These are phyloP conservation scores for Bombus affinis DNA, from an alignment of 1,140 invertebrate genomes.

Conservation along the genomic window DNA sequence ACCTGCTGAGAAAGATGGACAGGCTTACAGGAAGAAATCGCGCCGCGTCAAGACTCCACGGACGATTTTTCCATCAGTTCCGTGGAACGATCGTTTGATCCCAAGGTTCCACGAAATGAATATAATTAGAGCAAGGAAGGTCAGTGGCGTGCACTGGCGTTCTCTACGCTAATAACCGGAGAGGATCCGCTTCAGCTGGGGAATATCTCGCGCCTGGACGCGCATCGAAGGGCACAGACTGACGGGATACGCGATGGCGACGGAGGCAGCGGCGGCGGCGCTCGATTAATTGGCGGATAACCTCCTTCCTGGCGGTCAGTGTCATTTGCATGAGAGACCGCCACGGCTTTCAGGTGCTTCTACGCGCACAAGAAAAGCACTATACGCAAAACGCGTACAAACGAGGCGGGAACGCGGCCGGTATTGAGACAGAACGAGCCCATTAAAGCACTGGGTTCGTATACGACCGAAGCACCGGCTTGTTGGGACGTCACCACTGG, in stretches of 20 bases:
- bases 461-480: slow-evolving; percentile 54
- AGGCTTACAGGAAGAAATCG: neutral
- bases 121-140: slow-evolving; percentile 54
- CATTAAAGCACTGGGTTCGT: slow-evolving; percentile 67
- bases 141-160: neutral
- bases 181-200: slow-evolving; percentile 17
- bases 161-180: slow-evolving; percentile 50
- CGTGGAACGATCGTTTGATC: neutral
- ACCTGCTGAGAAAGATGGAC: neutral
- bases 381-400: neutral
- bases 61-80: slow-evolving; percentile 13
- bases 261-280: slow-evolving; percentile 35
- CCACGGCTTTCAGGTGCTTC: too few species aligned
- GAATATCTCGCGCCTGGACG: slow-evolving; percentile 59
- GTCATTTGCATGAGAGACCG: slow-evolving; percentile 64
- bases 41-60: neutral
- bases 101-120: slow-evolving; percentile 41
- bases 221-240: slow-evolving; percentile 60
- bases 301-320: slow-evolving; percentile 66
- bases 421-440: slow-evolving; percentile 43
- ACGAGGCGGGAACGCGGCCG: neutral
- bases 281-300: slow-evolving; percentile 72
- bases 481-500: slow-evolving; percentile 62
- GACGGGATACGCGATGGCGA: slow-evolving; percentile 56
- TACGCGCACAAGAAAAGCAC: neutral